These are phyloP conservation scores for Tupiocoris notatus DNA, from an alignment of 2,888 invertebrate species.

Conservation along the genomic window DNA sequence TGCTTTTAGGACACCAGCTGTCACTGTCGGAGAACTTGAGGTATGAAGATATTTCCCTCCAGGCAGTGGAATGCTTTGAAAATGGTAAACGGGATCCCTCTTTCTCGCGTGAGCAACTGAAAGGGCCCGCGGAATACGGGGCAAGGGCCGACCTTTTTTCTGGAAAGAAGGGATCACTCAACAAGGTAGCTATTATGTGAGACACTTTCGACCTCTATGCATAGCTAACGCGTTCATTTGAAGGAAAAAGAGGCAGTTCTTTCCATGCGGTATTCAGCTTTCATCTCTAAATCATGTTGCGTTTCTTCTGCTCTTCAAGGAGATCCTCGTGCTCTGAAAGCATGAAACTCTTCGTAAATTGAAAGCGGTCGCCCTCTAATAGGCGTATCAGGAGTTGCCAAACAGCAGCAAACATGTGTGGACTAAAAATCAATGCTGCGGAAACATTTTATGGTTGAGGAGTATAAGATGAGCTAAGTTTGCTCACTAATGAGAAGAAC, in stretches of 20 bases:
- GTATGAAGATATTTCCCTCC: conserved; percentile 31
- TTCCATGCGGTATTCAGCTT: not conserved
- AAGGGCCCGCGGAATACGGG: not conserved
- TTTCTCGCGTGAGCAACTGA: not conserved
- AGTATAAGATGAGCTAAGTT: too few species aligned
- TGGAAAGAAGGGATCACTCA: conserved; percentile 25
- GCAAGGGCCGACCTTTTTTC: conserved; percentile 12
- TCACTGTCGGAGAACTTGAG: not conserved
- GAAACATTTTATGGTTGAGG: too few species aligned
- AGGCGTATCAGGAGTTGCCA: too few species aligned
- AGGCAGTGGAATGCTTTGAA: conserved; percentile 30
- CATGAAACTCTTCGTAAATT: too few species aligned
- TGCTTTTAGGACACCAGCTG: not conserved
- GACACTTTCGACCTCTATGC: conserved; percentile 38
- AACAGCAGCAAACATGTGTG: too few species aligned
- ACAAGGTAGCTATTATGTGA: conserved; percentile 24
- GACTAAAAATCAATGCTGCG: too few species aligned
- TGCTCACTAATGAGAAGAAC: too few species aligned
- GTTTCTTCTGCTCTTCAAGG: too few species aligned
- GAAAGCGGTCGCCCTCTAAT: too few species aligned
- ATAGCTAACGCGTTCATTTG: conserved; percentile 37
- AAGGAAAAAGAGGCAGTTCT: not conserved
- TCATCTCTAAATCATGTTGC: too few species aligned
- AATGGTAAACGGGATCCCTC: not conserved
- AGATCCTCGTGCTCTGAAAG: too few species aligned